These are phyloP conservation scores for Aurelia aurita complex sp. Pacific DNA, from an alignment of 30 jellyfish, hydroid and myxozoan species.

Conservation along the genomic window DNA sequence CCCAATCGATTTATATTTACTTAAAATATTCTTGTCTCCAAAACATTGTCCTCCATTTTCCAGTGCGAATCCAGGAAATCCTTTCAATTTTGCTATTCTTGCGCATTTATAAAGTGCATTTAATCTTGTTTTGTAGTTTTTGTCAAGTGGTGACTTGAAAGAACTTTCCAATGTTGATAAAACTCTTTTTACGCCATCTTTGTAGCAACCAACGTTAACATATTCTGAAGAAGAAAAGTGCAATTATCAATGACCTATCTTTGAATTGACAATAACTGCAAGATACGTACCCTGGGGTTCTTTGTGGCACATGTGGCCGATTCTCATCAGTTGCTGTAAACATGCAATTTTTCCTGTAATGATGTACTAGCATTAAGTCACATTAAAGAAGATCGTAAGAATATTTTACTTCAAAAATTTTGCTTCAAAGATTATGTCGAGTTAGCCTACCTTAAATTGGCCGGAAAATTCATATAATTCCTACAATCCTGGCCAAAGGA, in stretches of 20 bases:
- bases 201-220: conserved; percentile 68
- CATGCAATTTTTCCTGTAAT: too few relatives aligned
- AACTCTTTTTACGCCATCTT: conserved; percentile 44
- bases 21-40: conserved; percentile 62
- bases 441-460: too few relatives aligned
- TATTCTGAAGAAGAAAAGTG: conserved; percentile 14
- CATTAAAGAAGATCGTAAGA: too few relatives aligned
- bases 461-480: too few relatives aligned
- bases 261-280: background rate
- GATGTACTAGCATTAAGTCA: too few relatives aligned
- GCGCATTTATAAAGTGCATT: conserved; percentile 72
- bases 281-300: too few relatives aligned
- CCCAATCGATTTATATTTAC: conserved; percentile 49
- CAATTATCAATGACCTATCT: background rate
- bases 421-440: too few relatives aligned
- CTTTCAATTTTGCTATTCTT: conserved; percentile 62
- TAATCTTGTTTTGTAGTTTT: conserved; percentile 65
- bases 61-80: conserved; percentile 81
- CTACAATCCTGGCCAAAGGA: too few relatives aligned
- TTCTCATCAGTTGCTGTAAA: too few relatives aligned
- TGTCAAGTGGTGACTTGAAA: conserved; percentile 56
- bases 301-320: too few relatives aligned
- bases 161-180: conserved; percentile 65
- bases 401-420: too few relatives aligned
- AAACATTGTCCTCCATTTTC: conserved; percentile 83